phyloP scores from a whole-genome alignment of 2,888 invertebrate genomes.

The Elysia crispata region DNA sequence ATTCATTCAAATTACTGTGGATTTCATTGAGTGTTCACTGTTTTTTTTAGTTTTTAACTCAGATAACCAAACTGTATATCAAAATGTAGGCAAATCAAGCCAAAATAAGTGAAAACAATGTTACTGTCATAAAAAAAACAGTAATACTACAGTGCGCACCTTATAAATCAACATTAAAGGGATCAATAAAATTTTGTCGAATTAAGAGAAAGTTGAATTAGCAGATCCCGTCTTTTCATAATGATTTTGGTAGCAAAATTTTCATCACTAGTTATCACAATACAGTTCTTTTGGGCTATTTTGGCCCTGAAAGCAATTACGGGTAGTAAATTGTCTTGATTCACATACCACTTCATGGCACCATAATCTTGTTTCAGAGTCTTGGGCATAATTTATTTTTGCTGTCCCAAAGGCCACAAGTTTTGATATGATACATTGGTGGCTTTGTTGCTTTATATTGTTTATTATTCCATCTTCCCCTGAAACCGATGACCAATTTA shows the following conservation, averaged over 20 bases:
- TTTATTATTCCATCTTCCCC: constrained; percentile 15
- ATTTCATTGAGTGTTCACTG: too few species aligned
- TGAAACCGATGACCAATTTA: constrained; percentile 27
- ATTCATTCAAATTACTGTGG: too few species aligned
- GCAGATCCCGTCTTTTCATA: not conserved
- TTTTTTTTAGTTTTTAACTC: too few species aligned
- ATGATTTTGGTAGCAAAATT: not conserved
- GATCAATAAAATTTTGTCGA: too few species aligned
- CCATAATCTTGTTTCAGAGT: not conserved
- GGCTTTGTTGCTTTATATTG: too few species aligned
- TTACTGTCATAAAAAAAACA: too few species aligned
- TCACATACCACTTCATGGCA: constrained; percentile 24
- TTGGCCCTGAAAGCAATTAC: constrained; percentile 13
- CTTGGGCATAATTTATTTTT: not conserved
- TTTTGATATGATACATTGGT: constrained; percentile 20
- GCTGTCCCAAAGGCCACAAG: constrained; percentile 14
- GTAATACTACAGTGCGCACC: too few species aligned
- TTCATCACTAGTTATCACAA: not conserved
- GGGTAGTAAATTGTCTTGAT: not conserved
- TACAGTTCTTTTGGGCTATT: constrained; percentile 20
- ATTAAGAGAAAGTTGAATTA: too few species aligned
- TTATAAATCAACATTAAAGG: too few species aligned
- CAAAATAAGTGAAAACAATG: too few species aligned
- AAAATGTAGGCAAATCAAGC: too few species aligned
- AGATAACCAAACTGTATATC: too few species aligned